Conservation (phyloP, 2,888 invertebrate species). For the Autographa pulchrina region DNA sequence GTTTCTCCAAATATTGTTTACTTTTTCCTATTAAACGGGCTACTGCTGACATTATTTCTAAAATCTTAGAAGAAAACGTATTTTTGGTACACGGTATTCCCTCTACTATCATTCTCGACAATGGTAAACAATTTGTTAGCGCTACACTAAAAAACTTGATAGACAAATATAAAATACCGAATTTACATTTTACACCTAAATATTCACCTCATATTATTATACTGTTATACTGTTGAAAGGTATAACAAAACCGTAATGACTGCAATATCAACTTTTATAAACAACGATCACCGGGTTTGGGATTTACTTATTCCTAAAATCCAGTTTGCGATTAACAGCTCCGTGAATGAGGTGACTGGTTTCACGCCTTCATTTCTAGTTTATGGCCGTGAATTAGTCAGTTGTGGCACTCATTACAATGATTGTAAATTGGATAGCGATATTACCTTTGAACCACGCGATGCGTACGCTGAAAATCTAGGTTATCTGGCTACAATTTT, state of each 20-base stretch:
- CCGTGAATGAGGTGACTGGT: constrained; percentile 10
- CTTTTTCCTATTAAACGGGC: constrained; percentile 27
- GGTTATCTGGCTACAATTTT: not conserved
- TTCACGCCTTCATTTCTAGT: constrained; percentile 11
- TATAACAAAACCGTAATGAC: constrained; percentile 39
- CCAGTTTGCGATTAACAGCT: not conserved
- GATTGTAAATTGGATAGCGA: not conserved
- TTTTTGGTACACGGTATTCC: constrained; percentile 61
- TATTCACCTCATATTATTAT: constrained; percentile 9
- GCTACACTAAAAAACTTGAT: constrained; percentile 22
- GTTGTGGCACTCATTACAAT: constrained; percentile 10
- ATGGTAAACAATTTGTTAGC: constrained; percentile 56
- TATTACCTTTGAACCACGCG: not conserved
- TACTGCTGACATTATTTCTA: constrained; percentile 1
- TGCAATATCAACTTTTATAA: not conserved
- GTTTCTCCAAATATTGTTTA: not conserved
- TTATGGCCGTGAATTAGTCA: constrained; percentile 11
- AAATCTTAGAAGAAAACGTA: constrained; percentile 46
- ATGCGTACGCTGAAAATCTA: not conserved
- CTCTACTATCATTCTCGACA: constrained; percentile 55
- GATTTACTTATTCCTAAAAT: not conserved
- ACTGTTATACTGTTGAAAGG: constrained; percentile 47
- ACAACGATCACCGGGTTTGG: constrained; percentile 8
- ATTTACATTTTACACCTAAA: constrained; percentile 46
- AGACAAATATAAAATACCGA: constrained; percentile 53